Percentiles rank a stretch among this genome's conserved stretches.
Conservation (phyloP, 2,113 vertebrate species). For the Hypanus sabinus region DNA sequence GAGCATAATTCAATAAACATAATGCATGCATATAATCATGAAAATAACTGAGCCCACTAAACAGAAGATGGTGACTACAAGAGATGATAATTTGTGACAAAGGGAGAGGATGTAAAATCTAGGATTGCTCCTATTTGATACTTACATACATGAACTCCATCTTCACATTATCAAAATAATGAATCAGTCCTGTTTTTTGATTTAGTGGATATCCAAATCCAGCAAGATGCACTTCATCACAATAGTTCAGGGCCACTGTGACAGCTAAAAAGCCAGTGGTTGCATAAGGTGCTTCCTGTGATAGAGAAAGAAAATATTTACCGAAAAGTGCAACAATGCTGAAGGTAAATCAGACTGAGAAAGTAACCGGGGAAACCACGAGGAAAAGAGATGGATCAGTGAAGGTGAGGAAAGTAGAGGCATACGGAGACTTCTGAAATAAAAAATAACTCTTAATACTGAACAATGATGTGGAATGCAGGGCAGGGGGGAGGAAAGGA, state of each 20-base stretch:
- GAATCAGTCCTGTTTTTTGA: not conserved
- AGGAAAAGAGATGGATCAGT: not conserved
- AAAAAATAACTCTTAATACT: not conserved
- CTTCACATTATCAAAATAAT: not conserved
- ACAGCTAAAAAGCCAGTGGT: slow-evolving; percentile 82
- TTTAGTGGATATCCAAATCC: slow-evolving; percentile 81
- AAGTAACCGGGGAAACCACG: not conserved
- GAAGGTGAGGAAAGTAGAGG: not conserved
- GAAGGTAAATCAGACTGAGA: not conserved
- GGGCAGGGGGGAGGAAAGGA: not conserved
- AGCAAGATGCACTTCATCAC: slow-evolving; percentile 76
- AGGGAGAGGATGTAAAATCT: not conserved
- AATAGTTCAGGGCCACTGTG: slow-evolving; percentile 83
- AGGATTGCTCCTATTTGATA: not conserved
- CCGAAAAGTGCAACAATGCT: not conserved
- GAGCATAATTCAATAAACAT: not conserved
- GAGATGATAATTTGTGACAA: not conserved
- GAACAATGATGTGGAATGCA: not conserved
- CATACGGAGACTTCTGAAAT: not conserved
- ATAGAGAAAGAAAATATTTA: not conserved
- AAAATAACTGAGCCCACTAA: not conserved
- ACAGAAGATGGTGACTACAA: not conserved
- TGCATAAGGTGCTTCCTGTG: slow-evolving; percentile 61
- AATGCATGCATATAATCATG: not conserved
- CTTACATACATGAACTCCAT: not conserved